phyloP scores from a whole-genome alignment of 2,797 vertebrate species.

The Aselliscus stoliczkanus region DNA sequence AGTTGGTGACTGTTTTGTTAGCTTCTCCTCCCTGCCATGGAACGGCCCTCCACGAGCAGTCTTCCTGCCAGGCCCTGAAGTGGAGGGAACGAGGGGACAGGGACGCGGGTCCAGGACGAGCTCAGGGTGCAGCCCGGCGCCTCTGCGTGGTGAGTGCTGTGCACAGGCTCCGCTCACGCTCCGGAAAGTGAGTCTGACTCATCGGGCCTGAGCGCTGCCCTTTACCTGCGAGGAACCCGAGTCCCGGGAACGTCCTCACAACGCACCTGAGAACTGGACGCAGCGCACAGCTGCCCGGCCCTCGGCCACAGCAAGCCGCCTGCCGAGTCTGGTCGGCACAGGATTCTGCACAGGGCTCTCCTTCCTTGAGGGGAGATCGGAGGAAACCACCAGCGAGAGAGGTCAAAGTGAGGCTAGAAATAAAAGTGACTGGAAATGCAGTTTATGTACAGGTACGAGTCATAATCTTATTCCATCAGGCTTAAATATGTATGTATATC shows the following conservation, averaged over 20 bases:
- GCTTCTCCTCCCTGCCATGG: neutral
- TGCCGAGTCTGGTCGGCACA: slow-evolving; percentile 77
- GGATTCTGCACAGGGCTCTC: slow-evolving; percentile 83
- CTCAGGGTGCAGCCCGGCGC: rapidly evolving
- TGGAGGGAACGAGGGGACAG: neutral
- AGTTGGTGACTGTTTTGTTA: neutral
- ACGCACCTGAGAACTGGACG: slow-evolving; percentile 88
- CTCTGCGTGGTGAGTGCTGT: neutral
- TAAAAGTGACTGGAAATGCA: neutral
- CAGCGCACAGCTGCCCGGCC: slow-evolving; percentile 81
- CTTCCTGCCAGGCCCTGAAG: no score
- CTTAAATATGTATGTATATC: rapidly evolving
- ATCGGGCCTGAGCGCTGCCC: no score
- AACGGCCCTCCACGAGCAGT: neutral
- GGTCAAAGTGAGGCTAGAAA: neutral
- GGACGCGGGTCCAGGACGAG: neutral
- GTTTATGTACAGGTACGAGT: no score
- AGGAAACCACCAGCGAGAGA: neutral
- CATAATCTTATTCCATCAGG: neutral
- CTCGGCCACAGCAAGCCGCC: slow-evolving; percentile 72
- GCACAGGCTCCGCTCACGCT: neutral
- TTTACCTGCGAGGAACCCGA: no score
- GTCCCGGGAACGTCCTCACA: no score
- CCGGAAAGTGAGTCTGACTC: no score
- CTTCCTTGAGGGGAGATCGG: slow-evolving; percentile 65